Evolutionary conservation across 2,888 invertebrate species (phyloP), one percentile per base, ranked within the genome.

Genomic region (Mimumesa dahlbomi): DNA sequence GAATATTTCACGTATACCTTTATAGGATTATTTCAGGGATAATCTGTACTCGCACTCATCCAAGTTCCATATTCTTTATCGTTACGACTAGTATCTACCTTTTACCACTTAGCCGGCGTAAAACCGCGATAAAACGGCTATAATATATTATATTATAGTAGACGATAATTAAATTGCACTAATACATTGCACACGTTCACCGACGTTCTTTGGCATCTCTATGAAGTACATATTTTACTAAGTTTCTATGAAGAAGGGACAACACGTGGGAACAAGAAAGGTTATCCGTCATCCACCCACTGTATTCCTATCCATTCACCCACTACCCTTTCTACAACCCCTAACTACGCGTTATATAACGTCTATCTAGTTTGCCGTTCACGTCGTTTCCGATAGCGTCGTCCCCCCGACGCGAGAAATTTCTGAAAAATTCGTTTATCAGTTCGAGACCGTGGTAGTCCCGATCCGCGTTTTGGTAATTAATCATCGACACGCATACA

Each of bases 141-240:
- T 54, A 56, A 72, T 36, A 53, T 71, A 58, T 53, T 64, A 62
- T 54, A 22, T 56, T 71, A 66, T 42, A 22, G 58, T 81, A 79
- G 64, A 76, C 66, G 67, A 74, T 79, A 67, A 72, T 70, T 75
- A 81, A 82, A 85, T 85, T 85, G 84, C 84, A 85, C 85, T 85
- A 84, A 73, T 78, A 79, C 82, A 85, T 85, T 85, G 85, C 85
- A 85, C 85, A 74, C 74, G 73, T 79, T 75, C 64, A 72, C 73
- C 65, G 64, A 58, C 69, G 61, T 81, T 85, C 85, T 85, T 85
- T 85, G 85, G 85, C 85, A 85, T 85, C 83, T 84, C 76, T 84
- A 79, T 76, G 79, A 77, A 78, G 75, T 78, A 77, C 64, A 49
- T 72, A 58, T 49, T 50, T 69, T 50, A 43, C 64, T 63, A 73